Evolutionary conservation across 2,113 vertebrate genomes (phyloP), one percentile per base, ranked within the genome.

Genomic region (Ailuropoda melanoleuca): DNA sequence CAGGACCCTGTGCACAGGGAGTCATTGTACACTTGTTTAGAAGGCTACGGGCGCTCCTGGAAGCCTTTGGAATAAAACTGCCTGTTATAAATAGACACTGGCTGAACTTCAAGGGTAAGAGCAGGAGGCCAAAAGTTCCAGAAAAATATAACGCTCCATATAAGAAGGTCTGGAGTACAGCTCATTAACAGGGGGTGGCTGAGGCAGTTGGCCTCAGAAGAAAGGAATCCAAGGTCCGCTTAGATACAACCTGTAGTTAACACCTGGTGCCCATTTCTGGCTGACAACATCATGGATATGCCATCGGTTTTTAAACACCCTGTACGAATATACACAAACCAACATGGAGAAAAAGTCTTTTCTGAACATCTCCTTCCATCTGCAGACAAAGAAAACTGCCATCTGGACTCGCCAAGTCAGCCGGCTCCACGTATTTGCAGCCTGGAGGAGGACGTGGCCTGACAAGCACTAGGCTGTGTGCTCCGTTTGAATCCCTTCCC

Each of bases 51-150:
- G 93, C 55, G 55, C 81, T 92, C 90, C 78, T 91, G 88, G 93
- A 93, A 94, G 95, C 21, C 56, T 75, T 72, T 92, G 46, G 91
- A 97, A 97, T 95, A 98, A 96, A 97, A 97, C 23, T 92, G 93
- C 88, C 92, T 93, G 66, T 93, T 98, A 95, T 95, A 95, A 98
- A 97, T 96, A 97, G 96, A 92, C 14, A 58, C 46, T 97, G 97
- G 97, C 96, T 74, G 68, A 50, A 24, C 77, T 96, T 96, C 96
- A 97, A 72, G 90, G 48, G 70, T 68, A 60, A 90, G 34, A 80
- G 87, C 46, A 92, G 60, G 77, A 85, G 85, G 87, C 90, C 81
- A 95, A 90, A 93, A 93, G 48, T 96, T 95, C 75, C 90, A 96
- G 81, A 92, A 93, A 96, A 96, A 94, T 86, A 75, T 31, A 96